Base-by-base conservation (phyloP, 2,113 vertebrate species). In the Apodemus sylvaticus region DNA sequence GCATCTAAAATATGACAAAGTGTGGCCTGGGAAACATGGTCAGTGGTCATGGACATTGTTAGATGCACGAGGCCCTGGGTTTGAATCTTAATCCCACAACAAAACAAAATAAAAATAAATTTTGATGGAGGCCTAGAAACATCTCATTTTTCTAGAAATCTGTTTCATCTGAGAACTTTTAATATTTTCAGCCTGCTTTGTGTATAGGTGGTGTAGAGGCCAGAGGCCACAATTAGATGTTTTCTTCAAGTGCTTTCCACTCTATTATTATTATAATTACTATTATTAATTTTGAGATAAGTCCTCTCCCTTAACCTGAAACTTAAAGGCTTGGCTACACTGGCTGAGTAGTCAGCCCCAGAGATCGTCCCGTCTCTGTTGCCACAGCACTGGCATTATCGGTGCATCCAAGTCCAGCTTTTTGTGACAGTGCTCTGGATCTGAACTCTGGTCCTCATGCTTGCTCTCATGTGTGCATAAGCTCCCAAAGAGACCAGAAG, bases 111-210 rank as follows among this genome's bases (percentile, higher is more conserved):
- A 55, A 93, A 71, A 62, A 55, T 16, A 53, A 82, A n/a, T 5
- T 74, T 83, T 74, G 36, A 7, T 29, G 12, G 10, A 77, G 10
- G 68, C 34, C 29, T 58, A 81, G 71, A 81, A 81, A 34, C 36
- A 62, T 62, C 74, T 3, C 17, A 2, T 93, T 90, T 90, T 86
- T 78, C 60, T 83, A 53, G 64, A 19, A 20, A 88, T 42, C 42
- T n/a, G 10, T 3, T 85, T 85, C 31, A n/a, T 85, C 9, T 90
- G 62, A 92, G n/a, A 88, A 77, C 78, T 74, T 95, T 74, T 95
- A 89, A 74, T 55, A 24, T 85, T 94, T 42, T 74, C 62, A 53
- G 60, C 31, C 36, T 42, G 14, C 62, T 42, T 39, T 68, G 83
- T 86, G 62, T 45, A 26, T 31, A 26, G 7, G 42, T 86, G 60